Base-by-base conservation (phyloP, 1,140 invertebrate species). In the Brachionus calyciflorus region DNA sequence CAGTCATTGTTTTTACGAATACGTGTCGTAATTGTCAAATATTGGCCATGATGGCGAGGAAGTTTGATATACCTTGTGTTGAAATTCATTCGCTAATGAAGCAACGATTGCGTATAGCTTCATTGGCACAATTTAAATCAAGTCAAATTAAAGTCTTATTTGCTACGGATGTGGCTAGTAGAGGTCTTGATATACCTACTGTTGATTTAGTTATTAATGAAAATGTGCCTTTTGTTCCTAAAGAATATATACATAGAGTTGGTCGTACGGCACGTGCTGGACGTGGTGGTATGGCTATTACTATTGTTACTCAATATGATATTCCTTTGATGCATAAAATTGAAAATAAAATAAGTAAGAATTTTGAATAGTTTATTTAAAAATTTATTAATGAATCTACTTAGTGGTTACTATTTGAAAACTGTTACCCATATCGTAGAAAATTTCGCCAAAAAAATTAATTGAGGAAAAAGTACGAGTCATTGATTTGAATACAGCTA, bases 1-100 rank as follows among this genome's bases (percentile, higher is more conserved):
- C 92, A 49, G 89, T 96, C 28, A 93, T 98, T 82, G 90, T 98
- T 48, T 98, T 98, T 81, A 93, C 92, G 21, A 90, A 92, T 80
- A 96, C 93, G 55, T 96, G 94, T 89, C 94, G 93, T 60, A 84
- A 85, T 76, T 82, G 83, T n/a, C 84, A 85, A 78, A 82, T 85
- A 44, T 77, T 86, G 21, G 81, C 80, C 1, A 91, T 94, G 89
- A 91, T 91, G 49, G 85, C 94, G 49, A 91, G 91, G 80, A 90
- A 91, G 78, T 88, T 96, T 77, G 92, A 92, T 3, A 91, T 95
- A 83, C 88, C 90, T 57, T 94, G 93, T 85, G 91, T 92, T 0
- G 90, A 92, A 46, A 79, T 87, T 30, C 85, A 87, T 77, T 85
- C 86, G 9, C 80, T 83, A 80, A 86, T 97, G 7, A 92, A 80